A percentile compares a stretch with the other conserved stretches of the same genome.
phyloP scores from a whole-genome alignment of 2,888 invertebrate species.

The Tridacna crocea region DNA sequence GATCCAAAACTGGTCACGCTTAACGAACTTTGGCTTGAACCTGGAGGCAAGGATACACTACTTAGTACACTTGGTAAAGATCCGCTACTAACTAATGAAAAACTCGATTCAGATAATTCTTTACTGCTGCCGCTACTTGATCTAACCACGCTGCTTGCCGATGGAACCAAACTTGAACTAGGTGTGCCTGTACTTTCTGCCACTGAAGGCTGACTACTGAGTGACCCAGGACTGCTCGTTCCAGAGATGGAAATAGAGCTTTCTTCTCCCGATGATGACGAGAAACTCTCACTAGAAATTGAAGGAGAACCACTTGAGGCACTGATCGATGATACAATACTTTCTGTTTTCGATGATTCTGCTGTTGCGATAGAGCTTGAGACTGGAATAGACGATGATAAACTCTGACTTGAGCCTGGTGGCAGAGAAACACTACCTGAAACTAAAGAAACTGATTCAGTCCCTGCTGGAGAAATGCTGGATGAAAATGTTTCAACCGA shows the following conservation, averaged over 20 bases:
- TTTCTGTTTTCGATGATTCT: neutral
- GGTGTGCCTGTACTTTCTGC: neutral
- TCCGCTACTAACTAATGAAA: neutral
- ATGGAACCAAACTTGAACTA: neutral
- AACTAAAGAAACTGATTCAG: no score
- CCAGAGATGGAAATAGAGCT: no score
- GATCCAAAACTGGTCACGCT: neutral
- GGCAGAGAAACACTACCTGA: neutral
- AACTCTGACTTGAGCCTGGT: neutral
- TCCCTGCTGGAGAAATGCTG: neutral
- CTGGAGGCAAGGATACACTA: neutral
- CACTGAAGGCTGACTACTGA: neutral
- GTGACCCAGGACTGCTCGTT: neutral
- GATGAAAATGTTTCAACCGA: neutral
- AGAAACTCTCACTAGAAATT: neutral
- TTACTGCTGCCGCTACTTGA: neutral
- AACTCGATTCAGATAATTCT: neutral
- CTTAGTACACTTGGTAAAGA: no score
- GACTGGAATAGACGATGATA: neutral
- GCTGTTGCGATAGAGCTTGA: neutral
- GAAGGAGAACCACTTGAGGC: neutral
- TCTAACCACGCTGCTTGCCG: neutral
- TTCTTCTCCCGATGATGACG: neutral
- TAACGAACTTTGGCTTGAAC: neutral
- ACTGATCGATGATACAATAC: neutral